Base-by-base conservation (phyloP, 2,797 vertebrate genomes). In the Acanthurus lineatus region DNA sequence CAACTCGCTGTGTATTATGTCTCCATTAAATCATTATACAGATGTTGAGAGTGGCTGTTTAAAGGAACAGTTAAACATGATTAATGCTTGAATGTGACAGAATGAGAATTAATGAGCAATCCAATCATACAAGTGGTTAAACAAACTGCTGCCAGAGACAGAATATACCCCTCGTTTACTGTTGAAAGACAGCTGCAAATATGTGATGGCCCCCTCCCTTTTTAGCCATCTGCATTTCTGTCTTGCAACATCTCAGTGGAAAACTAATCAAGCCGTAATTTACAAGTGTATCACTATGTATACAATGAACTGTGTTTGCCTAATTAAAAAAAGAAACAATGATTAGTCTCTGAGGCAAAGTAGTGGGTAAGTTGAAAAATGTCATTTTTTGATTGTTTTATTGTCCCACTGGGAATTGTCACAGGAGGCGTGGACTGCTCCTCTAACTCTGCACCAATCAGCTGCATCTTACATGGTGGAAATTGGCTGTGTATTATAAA, bases 401-500 rank as follows among this genome's bases (percentile, higher is more conserved):
- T 48, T 64, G 66, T 22, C 81, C 77, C 63, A 57, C 45, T n/a
- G 60, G 60, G 60, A 82, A 67, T 32, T 45, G 58, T 81, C 62
- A 62, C 54, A 40, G 40, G 70, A 76, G 77, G 48, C 28, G 19
- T 56, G 40, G 64, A 44, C 73, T 45, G 52, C 79, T 48, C 19
- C 9, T 7, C 83, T 45, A 69, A 76, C 77, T 76, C 73, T 51
- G 81, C 77, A 70, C 84, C 78, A 83, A 90, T 90, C 89, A 81
- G 83, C 72, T 87, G 57, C 64, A 78, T 57, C 62, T 76, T 86
- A 75, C 69, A 48, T 48, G 70, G 57, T 89, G 82, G 86, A 92
- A 92, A 90, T 88, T 69, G 79, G 61, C 69, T 87, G 89, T 90
- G 86, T 92, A 89, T 93, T 90, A 89, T 93, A 72, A 88, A 80